Conservation (phyloP, 2,888 invertebrate species). For the Netelia virgata region DNA sequence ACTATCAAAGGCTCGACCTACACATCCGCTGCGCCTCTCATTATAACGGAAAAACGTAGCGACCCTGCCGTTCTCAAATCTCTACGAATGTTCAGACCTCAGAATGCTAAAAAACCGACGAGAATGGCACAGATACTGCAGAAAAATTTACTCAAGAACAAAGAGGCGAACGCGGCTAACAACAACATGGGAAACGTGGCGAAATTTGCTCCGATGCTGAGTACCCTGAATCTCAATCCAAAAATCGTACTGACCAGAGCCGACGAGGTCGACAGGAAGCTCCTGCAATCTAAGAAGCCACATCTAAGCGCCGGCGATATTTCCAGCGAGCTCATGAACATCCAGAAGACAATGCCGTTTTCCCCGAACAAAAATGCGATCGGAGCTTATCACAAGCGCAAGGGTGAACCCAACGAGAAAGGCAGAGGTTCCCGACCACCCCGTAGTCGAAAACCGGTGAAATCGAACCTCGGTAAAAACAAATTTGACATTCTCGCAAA, state of each 20-base stretch:
- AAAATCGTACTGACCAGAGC: constrained; percentile 84
- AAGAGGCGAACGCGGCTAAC: constrained; percentile 63
- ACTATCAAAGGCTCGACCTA: constrained; percentile 83
- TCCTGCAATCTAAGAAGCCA: constrained; percentile 76
- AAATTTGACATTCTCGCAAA: constrained; percentile 80
- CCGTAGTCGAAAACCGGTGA: constrained; percentile 69
- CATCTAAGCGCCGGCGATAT: constrained; percentile 79
- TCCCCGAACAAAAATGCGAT: constrained; percentile 77
- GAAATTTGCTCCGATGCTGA: constrained; percentile 83
- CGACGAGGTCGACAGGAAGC: constrained; percentile 80
- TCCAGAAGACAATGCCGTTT: constrained; percentile 81
- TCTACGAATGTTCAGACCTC: constrained; percentile 86
- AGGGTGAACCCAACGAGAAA: constrained; percentile 68
- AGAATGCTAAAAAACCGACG: constrained; percentile 78
- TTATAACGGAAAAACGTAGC: constrained; percentile 83
- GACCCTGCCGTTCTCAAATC: constrained; percentile 86
- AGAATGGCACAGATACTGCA: constrained; percentile 76
- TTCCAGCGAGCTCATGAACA: constrained; percentile 80
- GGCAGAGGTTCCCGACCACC: constrained; percentile 30
- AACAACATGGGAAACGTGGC: constrained; percentile 69
- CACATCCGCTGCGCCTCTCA: constrained; percentile 80
- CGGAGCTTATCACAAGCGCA: constrained; percentile 78
- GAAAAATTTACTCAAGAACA: constrained; percentile 76
- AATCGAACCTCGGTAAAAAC: constrained; percentile 74
- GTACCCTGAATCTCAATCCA: constrained; percentile 84